These are phyloP conservation scores for Strigamia maritima DNA, from an alignment of 2,888 invertebrate genomes.

Conservation along the genomic window DNA sequence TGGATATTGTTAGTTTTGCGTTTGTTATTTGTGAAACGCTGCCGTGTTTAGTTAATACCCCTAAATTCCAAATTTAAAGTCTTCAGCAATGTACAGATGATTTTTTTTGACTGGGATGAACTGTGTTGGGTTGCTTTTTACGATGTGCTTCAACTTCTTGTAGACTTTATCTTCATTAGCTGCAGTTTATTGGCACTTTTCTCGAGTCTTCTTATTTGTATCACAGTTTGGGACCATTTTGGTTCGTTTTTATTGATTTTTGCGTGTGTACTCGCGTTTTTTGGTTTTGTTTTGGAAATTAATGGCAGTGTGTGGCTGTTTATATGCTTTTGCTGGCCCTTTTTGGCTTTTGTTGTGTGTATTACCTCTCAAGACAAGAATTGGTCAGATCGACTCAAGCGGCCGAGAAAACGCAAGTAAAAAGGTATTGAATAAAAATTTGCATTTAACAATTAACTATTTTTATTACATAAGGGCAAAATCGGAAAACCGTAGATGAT, in stretches of 20 bases:
- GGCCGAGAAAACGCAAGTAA: not conserved
- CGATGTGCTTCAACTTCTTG: not conserved
- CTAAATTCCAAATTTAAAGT: not conserved
- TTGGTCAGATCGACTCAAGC: not conserved
- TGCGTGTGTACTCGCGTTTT: not conserved
- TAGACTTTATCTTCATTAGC: not conserved
- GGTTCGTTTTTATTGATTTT: not conserved
- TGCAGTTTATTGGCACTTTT: not conserved
- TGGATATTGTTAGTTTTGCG: too few species aligned
- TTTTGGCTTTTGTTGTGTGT: not conserved
- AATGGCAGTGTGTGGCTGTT: not conserved
- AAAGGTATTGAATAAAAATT: too few species aligned
- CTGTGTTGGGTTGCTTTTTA: slow-evolving; percentile 5
- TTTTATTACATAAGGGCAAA: too few species aligned
- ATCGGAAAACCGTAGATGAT: too few species aligned
- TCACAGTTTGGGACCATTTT: not conserved
- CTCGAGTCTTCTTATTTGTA: not conserved
- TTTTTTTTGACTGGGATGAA: slow-evolving; percentile 23
- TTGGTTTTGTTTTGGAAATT: not conserved
- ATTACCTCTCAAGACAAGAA: not conserved
- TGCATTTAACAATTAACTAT: too few species aligned
- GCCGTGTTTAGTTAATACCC: not conserved
- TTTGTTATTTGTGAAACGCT: too few species aligned
- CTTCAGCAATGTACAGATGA: slow-evolving; percentile 16
- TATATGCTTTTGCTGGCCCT: not conserved